Evolutionary conservation across 1,140 invertebrate genomes (phyloP).

Genomic region (Matsumurasca onukii): DNA sequence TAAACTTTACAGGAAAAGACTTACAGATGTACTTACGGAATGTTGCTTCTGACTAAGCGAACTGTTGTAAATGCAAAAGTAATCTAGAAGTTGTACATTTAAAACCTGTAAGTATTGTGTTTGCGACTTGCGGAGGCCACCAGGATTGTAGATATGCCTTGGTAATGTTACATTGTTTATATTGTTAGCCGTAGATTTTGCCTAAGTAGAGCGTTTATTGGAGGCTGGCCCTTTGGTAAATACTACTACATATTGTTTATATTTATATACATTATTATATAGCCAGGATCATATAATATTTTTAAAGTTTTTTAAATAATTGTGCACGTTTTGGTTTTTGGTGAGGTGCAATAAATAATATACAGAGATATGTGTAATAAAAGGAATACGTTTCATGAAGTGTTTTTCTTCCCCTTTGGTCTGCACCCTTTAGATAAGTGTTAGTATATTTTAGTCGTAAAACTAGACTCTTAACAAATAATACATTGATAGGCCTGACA

Average conservation of each 20-base stretch:
- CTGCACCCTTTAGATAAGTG: not conserved
- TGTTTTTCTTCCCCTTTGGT: constrained; percentile 3
- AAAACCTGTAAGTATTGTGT: too few species aligned
- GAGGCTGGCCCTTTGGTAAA: constrained; percentile 36
- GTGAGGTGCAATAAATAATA: constrained; percentile 31
- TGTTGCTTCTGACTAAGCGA: too few species aligned
- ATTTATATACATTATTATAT: constrained; percentile 30
- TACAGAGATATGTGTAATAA: constrained; percentile 35
- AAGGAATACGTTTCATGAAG: constrained; percentile 28
- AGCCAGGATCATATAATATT: constrained; percentile 34
- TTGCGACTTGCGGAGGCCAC: not conserved
- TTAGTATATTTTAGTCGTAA: not conserved
- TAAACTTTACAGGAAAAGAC: too few species aligned
- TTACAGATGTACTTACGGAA: too few species aligned
- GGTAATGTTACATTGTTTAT: not conserved
- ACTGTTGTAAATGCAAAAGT: too few species aligned
- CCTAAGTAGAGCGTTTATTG: constrained; percentile 24
- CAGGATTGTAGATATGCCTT: not conserved
- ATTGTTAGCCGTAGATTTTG: constrained; percentile 10
- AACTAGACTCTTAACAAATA: not conserved
- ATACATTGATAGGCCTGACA: not conserved
- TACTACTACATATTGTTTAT: constrained; percentile 27
- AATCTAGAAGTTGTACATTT: too few species aligned
- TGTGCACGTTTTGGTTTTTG: constrained; percentile 36
- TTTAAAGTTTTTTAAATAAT: constrained; percentile 38